A percentile compares a stretch with the other conserved stretches of the same genome.
phyloP scores from a whole-genome alignment of 2,113 vertebrate species.

The Catagonus wagneri region DNA sequence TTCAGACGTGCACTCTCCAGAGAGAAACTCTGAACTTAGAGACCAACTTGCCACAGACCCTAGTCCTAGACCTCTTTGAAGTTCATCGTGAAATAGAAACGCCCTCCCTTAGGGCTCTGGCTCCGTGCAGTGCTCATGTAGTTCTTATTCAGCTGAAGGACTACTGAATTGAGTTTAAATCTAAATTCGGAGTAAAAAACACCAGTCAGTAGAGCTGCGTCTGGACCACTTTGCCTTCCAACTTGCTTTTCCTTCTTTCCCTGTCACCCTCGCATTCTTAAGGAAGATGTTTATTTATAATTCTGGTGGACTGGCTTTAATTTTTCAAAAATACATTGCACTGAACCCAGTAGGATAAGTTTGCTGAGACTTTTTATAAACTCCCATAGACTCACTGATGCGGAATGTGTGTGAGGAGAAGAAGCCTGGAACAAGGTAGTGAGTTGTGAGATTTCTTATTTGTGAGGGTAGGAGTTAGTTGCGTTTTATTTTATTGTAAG shows the following conservation, averaged over 20 bases:
- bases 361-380: not conserved
- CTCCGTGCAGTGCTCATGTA: slow-evolving; percentile 43
- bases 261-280: not conserved
- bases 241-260: not conserved
- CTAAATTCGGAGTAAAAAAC: slow-evolving; percentile 24
- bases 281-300: not conserved
- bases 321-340: not conserved
- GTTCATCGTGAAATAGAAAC: slow-evolving; percentile 73
- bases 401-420: not conserved
- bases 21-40: slow-evolving; percentile 42
- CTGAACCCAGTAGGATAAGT: not conserved
- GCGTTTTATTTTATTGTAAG: not conserved
- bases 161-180: slow-evolving; percentile 69
- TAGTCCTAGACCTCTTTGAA: slow-evolving; percentile 60
- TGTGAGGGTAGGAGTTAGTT: not conserved
- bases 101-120: slow-evolving; percentile 63
- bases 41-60: not conserved
- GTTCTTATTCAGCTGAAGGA: slow-evolving; percentile 62
- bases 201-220: not conserved
- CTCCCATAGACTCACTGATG: not conserved
- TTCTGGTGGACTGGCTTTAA: not conserved
- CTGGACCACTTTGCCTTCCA: not conserved
- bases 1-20: slow-evolving; percentile 25
- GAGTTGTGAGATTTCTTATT: not conserved
- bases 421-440: not conserved